Conservation (phyloP, 2,888 invertebrate species). For the Melanostoma scalare region DNA sequence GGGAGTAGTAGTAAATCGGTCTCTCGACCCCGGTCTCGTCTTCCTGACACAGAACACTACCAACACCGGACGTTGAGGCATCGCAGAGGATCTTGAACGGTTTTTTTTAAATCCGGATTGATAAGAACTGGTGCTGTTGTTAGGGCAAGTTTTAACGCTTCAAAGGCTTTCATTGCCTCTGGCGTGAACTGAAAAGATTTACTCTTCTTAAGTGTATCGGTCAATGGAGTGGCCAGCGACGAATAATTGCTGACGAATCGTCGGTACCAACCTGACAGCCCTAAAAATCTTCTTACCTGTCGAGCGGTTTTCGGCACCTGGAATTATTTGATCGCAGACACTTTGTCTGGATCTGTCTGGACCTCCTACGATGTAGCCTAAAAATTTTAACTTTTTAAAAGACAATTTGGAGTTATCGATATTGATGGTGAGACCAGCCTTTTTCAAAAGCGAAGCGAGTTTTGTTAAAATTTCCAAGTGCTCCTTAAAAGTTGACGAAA, state of each 20-base stretch:
- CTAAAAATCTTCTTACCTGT: neutral
- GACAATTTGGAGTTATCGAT: too few species aligned
- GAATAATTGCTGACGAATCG: slow-evolving; percentile 6
- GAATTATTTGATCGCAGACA: neutral
- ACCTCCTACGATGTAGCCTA: too few species aligned
- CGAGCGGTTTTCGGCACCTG: neutral
- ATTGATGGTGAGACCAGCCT: too few species aligned
- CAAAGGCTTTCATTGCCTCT: neutral
- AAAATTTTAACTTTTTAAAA: too few species aligned
- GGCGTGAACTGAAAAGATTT: neutral
- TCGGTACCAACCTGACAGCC: neutral
- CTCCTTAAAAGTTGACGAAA: too few species aligned
- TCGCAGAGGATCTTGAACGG: neutral
- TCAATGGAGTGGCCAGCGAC: too few species aligned
- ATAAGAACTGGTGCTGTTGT: neutral
- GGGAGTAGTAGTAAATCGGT: neutral
- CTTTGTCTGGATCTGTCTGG: too few species aligned
- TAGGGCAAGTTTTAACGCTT: neutral
- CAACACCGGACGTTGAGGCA: neutral
- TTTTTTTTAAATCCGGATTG: neutral
- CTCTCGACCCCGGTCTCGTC: neutral
- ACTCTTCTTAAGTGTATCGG: neutral
- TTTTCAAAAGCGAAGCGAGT: too few species aligned
- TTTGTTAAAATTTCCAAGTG: too few species aligned
- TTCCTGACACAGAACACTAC: neutral